Evolutionary conservation across 2,797 vertebrate genomes (phyloP), one percentile per base, ranked within the genome.

Genomic region (Picus viridis): DNA sequence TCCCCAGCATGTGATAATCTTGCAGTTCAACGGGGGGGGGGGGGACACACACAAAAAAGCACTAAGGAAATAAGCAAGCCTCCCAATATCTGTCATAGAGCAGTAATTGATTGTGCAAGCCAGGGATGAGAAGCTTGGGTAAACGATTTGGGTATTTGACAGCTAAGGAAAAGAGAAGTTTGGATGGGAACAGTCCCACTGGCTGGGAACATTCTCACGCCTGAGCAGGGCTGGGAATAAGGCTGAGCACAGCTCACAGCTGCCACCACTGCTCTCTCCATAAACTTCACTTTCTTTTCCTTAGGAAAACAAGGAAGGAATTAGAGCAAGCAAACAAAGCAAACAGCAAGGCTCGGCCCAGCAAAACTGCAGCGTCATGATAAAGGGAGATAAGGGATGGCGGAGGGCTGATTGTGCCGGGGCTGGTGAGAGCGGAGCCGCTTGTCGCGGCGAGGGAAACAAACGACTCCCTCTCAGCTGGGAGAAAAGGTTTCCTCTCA

Each of bases 361-460:
- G 57, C 88, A 74, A 93, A 91, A 91, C 41, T 88, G 76, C 61
- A 34, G 14, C 0, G 0, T 64, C 62, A 76, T 0, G n/a, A 84
- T 68, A 64, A 51, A 73, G 57, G 4, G 43, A 85, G 85, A 88
- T 81, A 86, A 87, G 82, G 47, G 76, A 72, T 4, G 61, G 74
- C 87, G 62, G 57, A 78, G 30, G 80, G 82, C 57, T 72, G 47
- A 39, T 19, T 89, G 77, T 51, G 49, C n/a, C 45, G 78, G 45
- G 3, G 20, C 32, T 4, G 19, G 68, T 47, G 89, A 76, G 83
- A 87, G 83, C 77, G 47, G 1, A 4, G 30, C 75, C 7, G 43
- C 45, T 61, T 83, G 78, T 86, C 39, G 4, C 1, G 0, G 85
- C 89, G 88, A 93, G 91, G 79, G 93, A 91, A 94, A 92, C 89